Base-by-base conservation (phyloP, 2,797 vertebrate genomes). In the Malurus leucopterus region DNA sequence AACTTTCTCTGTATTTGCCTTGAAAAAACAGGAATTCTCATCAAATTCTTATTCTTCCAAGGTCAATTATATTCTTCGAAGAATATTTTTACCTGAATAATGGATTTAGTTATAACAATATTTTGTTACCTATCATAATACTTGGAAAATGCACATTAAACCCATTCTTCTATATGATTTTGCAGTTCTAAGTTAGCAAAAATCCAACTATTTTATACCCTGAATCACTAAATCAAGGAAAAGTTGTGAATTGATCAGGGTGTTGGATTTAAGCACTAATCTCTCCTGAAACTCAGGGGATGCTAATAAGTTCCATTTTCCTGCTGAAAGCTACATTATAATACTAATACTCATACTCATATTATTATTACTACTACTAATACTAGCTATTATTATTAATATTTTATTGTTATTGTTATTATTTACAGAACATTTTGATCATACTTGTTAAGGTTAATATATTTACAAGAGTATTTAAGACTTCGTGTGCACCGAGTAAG, bases 401-500 rank as follows among this genome's bases (percentile, higher is more conserved):
- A 53, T 59, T 47, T 12, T 5, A 34, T 40, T 54, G 13, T 17
- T 44, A 59, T 51, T 4, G 27, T 40, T 55, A 13, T 18, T 46
- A 64, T 22, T 68, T 53, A 14, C 8, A 40, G 8, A 74, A 1
- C 0, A 32, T 36, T 83, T 58, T 55, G 4, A 30, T 15, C 2
- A 11, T 53, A 38, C 1, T 50, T 71, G 8, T 41, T 19, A 69
- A 50, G 8, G 4, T 2, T 41, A 53, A 38, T 36, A 51, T 14
- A 13, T 9, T 36, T 26, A 44, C 9, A 22, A 40, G 51, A 43
- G 4, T 5, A 58, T 61, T 53, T 49, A 46, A 61, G 29, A 55
- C 4, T 16, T 54, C 38, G 2, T 30, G 3, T 40, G 15, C 10
- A 30, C 13, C 1, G 1, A 4, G 8, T 22, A 59, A 63, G 29